phyloP scores from a whole-genome alignment of 64 coral and sea anemone species.

The Montipora capricornis region DNA sequence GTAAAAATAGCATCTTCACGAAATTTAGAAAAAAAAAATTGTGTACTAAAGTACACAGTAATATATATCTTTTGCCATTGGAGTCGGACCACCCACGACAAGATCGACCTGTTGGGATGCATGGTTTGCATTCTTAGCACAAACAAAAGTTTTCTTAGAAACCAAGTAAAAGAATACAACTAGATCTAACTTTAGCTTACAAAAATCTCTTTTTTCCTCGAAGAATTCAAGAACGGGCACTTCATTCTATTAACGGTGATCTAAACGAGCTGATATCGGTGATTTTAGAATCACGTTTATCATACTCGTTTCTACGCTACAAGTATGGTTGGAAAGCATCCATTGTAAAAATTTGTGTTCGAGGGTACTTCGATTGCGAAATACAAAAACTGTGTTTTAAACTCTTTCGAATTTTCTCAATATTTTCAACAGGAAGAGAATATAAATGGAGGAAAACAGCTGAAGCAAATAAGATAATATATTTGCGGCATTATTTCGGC shows the following conservation, averaged over 20 bases:
- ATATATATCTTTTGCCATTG: neutral
- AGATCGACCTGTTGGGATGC: neutral
- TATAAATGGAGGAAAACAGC: neutral
- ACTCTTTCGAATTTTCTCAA: neutral
- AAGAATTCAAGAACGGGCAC: neutral
- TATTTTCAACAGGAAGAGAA: neutral
- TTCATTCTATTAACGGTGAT: neutral
- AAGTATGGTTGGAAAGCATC: slow-evolving; percentile 19
- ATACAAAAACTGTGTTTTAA: neutral
- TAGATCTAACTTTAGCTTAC: neutral
- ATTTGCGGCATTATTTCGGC: neutral
- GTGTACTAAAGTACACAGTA: neutral
- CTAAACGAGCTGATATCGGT: neutral
- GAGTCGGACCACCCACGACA: neutral
- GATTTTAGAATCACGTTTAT: slow-evolving; percentile 24
- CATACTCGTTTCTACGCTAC: slow-evolving; percentile 28
- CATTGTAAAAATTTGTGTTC: neutral
- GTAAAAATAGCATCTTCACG: too few relatives aligned
- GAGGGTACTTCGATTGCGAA: neutral
- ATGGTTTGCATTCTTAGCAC: neutral
- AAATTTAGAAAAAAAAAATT: neutral
- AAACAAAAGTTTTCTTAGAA: slow-evolving; percentile 48
- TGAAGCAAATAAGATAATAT: neutral
- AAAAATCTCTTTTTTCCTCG: neutral
- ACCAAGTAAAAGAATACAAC: neutral